Evolutionary conservation across 2,888 invertebrate genomes (phyloP).

Genomic region (Rhorus exstirpatorius): DNA sequence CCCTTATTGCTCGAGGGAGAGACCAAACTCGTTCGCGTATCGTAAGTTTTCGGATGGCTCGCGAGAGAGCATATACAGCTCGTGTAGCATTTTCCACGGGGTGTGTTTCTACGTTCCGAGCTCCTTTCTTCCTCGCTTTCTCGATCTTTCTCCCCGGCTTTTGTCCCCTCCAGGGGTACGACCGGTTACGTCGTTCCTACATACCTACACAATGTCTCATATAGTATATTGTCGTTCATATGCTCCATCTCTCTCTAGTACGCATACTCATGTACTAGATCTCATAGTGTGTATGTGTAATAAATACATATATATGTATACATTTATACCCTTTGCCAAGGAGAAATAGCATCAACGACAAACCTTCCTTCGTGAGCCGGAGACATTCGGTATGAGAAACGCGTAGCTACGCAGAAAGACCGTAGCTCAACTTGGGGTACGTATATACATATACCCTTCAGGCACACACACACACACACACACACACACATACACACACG

Average conservation of each 20-base stretch:
- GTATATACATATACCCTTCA: slow-evolving; percentile 57
- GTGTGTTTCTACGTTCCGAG: slow-evolving; percentile 42
- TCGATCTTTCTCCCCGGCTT: slow-evolving; percentile 32
- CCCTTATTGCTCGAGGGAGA: slow-evolving; percentile 73
- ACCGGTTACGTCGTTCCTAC: slow-evolving; percentile 41
- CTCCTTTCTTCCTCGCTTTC: slow-evolving; percentile 52
- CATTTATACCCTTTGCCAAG: slow-evolving; percentile 52
- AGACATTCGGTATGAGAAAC: slow-evolving; percentile 86
- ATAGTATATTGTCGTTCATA: slow-evolving; percentile 45
- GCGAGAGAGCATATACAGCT: slow-evolving; percentile 46
- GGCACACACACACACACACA: slow-evolving; percentile 45
- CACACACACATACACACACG: slow-evolving; percentile 7
- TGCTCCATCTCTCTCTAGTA: slow-evolving; percentile 42
- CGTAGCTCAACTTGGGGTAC: slow-evolving; percentile 84
- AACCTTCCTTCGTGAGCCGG: slow-evolving; percentile 81
- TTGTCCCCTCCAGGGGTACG: slow-evolving; percentile 35
- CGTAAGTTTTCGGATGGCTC: slow-evolving; percentile 77
- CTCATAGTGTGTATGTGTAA: slow-evolving; percentile 32
- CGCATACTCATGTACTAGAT: slow-evolving; percentile 42
- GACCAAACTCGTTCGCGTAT: slow-evolving; percentile 78
- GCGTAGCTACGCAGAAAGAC: slow-evolving; percentile 86
- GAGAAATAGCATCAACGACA: slow-evolving; percentile 75
- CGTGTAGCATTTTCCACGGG: slow-evolving; percentile 64
- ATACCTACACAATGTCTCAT: slow-evolving; percentile 57
- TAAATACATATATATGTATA: slow-evolving; percentile 32